Base-by-base conservation (phyloP, 2,888 invertebrate species). In the Lacanobia wlatinum region DNA sequence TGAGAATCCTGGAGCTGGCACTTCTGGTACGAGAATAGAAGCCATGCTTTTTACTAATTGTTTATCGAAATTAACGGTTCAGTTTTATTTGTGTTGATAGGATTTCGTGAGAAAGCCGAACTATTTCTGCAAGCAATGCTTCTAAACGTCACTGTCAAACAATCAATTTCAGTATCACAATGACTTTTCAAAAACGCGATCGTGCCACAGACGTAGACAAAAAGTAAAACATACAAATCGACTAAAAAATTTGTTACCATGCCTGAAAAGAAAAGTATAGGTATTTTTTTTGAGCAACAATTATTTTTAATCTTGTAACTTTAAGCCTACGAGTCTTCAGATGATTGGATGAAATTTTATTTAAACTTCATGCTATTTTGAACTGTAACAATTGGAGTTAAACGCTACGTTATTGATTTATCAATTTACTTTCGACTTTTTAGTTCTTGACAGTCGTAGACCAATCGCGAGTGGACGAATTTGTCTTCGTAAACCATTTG, bases 1-100 rank as follows among this genome's bases (percentile, higher is more conserved):
- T 67, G 98, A 98, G 93, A 98, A 98, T 73, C 98, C 98, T 43
- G 98, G 95, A 46, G 96, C 92, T 40, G 97, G 97, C 88, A 97
- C 94, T 93, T 98, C 97, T 61, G 98, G 97, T 77, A 97, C 97
- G 73, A 98, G 93, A 85, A 97, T 96, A 69, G 97, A 97, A 87
- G 97, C 96, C 98, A 98, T 98, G 38, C 80, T 56, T 56, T 43
- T 52, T 56, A 34, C 21, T 43, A 59, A 21, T 12, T 64, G 40
- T n/a, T 48, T 28, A 7, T 28, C n/a, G 1, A 60, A 66, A 28
- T 56, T 8, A 38, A 60, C 40, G 43, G 48, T 59, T 70, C 40
- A 28, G 46, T 46, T 56, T n/a, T 72, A 70, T 63, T 61, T 34
- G 55, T 61, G 43, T 64, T 68, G 78, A 21, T 59, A n/a, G 1